Base-by-base conservation (phyloP, 2,113 vertebrate genomes). In the Antennarius striatus region DNA sequence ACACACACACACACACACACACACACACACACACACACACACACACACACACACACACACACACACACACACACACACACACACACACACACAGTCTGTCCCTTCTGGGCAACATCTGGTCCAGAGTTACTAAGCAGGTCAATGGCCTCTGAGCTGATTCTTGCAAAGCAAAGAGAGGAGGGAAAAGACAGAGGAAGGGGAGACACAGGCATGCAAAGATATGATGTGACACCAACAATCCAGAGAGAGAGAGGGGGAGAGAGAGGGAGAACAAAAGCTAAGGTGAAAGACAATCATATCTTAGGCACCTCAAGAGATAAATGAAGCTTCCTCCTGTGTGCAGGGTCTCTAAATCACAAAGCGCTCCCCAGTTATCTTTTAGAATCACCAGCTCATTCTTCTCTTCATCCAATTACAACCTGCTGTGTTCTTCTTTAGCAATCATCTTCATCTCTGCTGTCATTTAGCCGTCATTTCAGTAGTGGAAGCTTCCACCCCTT, bases 21-120 rank as follows among this genome's bases (percentile, higher is more conserved):
- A 56, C 39, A 14, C 43, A 11, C 51, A 60, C 65, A 32, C 55
- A 40, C 43, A 56, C 39, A 14, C 43, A 11, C 51, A 60, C 65
- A 32, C 55, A 40, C 43, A 56, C 39, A n/a, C n/a, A 14, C 43
- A 11, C 51, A 60, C 65, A 32, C 55, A 40, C 43, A 56, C 39
- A 30, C 61, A 61, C 55, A 46, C 60, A 62, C 40, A 56, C 62
- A 50, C 51, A 60, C 52, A 56, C 54, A 57, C 57, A 39, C 17
- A 56, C 67, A 71, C 63, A 63, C 40, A 53, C 39, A 28, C 51
- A 11, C 58, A 67, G 51, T 47, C 28, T 16, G 58, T 42, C 42
- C 71, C 59, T 49, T 62, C 40, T 47, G 22, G 22, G 22, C 22
- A 87, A 87, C 90, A 91, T 87, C 88, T 91, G 90, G 68, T 82